phyloP scores from a whole-genome alignment of 2,797 vertebrate genomes.

The Lophotriccus pileatus region DNA sequence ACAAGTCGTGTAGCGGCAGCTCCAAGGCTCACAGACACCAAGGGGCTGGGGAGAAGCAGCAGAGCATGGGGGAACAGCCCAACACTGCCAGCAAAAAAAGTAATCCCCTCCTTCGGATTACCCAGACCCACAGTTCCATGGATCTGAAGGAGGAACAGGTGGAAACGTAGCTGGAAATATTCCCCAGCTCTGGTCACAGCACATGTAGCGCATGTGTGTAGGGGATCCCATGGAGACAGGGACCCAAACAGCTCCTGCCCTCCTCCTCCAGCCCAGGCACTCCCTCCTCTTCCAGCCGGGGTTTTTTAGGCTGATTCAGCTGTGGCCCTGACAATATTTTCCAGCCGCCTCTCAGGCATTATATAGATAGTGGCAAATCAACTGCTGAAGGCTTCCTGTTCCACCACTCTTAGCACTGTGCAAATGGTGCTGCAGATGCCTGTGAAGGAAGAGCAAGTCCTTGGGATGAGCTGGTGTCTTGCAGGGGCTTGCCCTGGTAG shows the following conservation, averaged over 20 bases:
- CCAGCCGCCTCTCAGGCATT: not conserved
- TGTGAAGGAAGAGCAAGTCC: not conserved
- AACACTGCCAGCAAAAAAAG: not conserved
- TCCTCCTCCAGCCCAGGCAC: not conserved
- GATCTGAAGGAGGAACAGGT: not conserved
- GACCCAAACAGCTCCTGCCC: constrained; percentile 16
- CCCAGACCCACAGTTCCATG: not conserved
- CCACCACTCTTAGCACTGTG: not conserved
- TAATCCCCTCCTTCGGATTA: not conserved
- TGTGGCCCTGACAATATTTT: not conserved
- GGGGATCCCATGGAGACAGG: constrained; percentile 43
- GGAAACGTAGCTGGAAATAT: constrained; percentile 14
- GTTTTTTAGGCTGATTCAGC: not conserved
- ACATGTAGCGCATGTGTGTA: not conserved
- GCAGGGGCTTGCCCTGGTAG: not conserved
- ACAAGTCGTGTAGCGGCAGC: not conserved
- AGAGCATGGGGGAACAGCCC: not conserved
- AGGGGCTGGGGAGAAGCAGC: not conserved
- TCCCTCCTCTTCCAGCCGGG: not conserved
- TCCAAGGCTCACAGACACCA: not conserved
- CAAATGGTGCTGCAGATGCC: not conserved
- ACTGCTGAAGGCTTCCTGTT: not conserved
- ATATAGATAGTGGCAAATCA: not conserved
- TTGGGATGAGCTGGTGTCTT: not conserved
- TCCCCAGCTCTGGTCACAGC: not conserved